These are phyloP conservation scores for Meganola albula DNA, from an alignment of 2,888 invertebrate species.

Conservation along the genomic window DNA sequence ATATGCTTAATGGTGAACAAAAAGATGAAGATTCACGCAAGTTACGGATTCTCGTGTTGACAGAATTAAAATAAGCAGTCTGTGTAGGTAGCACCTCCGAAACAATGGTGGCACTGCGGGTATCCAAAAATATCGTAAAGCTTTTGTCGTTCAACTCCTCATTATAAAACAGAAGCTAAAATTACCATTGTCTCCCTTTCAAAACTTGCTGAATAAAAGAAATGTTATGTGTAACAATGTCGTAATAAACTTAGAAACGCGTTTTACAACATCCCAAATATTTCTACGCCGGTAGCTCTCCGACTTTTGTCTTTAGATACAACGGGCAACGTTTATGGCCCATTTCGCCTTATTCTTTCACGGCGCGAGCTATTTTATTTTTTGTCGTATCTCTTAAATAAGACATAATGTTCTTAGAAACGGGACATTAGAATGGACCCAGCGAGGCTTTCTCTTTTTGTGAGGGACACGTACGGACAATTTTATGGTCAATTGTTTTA, in stretches of 20 bases:
- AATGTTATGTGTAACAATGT: constrained; percentile 59
- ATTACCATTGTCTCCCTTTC: constrained; percentile 61
- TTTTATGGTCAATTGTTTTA: constrained; percentile 75
- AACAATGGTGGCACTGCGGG: constrained; percentile 32
- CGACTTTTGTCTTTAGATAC: constrained; percentile 63
- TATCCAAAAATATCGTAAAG: constrained; percentile 32
- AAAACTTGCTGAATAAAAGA: constrained; percentile 59
- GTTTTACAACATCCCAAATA: constrained; percentile 65
- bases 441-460: constrained; percentile 67
- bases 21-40: constrained; percentile 17
- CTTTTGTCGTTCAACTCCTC: constrained; percentile 43
- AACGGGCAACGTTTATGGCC: constrained; percentile 55
- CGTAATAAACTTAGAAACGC: constrained; percentile 60
- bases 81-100: constrained; percentile 21
- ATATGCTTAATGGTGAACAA: constrained; percentile 8
- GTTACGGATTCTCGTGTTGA: constrained; percentile 15
- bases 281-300: constrained; percentile 59
- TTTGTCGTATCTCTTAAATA: constrained; percentile 71
- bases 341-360: constrained; percentile 67
- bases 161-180: constrained; percentile 63
- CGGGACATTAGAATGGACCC: constrained; percentile 66
- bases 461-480: constrained; percentile 63
- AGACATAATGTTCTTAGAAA: constrained; percentile 76
- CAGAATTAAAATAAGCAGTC: constrained; percentile 22
- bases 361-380: constrained; percentile 59